Base-by-base conservation (phyloP, 2,113 vertebrate genomes). In the Cebidichthys violaceus region DNA sequence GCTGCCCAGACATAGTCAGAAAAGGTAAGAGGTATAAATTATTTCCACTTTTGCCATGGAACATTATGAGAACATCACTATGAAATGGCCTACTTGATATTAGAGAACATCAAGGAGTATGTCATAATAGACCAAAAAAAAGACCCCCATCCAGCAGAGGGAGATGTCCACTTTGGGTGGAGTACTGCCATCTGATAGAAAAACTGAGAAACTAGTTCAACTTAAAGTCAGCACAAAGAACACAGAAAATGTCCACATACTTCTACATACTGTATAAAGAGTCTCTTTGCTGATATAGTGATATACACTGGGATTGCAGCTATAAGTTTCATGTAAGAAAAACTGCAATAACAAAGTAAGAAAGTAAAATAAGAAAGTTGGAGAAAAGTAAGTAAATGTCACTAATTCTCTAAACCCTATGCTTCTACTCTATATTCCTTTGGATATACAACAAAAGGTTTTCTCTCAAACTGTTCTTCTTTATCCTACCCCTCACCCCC, bases 101-200 rank as follows among this genome's bases (percentile, higher is more conserved):
- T 39, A 79, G 57, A 77, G 52, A 29, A 59, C 75, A 84, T 79
- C 22, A 83, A 29, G 81, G 31, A 69, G 52, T 20, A 54, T 45
- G 24, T 72, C 55, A 67, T 69, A 60, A 81, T 22, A 65, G 43
- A 79, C 74, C 33, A 33, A 79, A 70, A 67, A 57, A 74, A 88
- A 79, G 54, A 78, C 59, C 60, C 79, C 81, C 69, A 31, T 75
- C 88, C 89, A 92, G 90, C 86, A 94, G 89, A 90, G 89, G 90
- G 85, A 82, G 80, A 75, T 88, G 47, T 80, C 20, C 20, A 79
- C 82, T 87, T 57, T 83, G 15, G 39, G 31, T 69, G 11, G 31
- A 65, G 35, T 27, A 33, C 33, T 33, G 29, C 47, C 9, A 50
- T 33, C 29, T 54, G 11, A 59, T 24, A 47, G n/a, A 72, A 45